Evolutionary conservation across 2,888 invertebrate species (phyloP).

Genomic region (Halictus quadricinctus): DNA sequence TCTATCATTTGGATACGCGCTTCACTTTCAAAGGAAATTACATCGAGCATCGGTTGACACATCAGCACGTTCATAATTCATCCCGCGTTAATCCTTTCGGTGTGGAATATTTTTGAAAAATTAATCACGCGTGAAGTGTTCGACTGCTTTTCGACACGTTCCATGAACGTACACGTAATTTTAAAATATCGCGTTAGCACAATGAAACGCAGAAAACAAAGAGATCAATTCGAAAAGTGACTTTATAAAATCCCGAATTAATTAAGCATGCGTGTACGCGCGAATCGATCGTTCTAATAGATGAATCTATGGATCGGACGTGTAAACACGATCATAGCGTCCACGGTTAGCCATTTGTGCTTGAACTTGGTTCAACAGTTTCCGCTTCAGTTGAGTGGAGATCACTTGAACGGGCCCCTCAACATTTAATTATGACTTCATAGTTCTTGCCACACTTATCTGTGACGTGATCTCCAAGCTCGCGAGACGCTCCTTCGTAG

Average conservation of each 20-base stretch:
- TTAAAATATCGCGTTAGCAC: neutral
- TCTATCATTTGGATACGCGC: neutral
- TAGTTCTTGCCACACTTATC: conserved; percentile 33
- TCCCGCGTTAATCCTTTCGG: neutral
- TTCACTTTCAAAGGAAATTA: neutral
- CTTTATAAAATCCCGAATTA: neutral
- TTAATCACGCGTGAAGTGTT: neutral
- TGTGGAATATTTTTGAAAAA: neutral
- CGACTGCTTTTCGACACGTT: neutral
- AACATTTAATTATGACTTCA: conserved; percentile 25
- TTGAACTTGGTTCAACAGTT: conserved; percentile 3
- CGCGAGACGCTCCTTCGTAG: neutral
- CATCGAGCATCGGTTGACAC: neutral
- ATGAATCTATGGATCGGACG: neutral
- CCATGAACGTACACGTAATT: no score
- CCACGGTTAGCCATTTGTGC: neutral
- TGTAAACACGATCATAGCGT: neutral
- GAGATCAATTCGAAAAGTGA: no score
- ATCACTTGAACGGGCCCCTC: conserved; percentile 14
- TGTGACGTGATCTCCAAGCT: conserved; percentile 18
- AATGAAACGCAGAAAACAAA: neutral
- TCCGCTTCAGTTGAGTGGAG: conserved; percentile 2
- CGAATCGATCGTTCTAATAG: neutral
- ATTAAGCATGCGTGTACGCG: neutral
- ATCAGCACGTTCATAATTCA: neutral